These are phyloP conservation scores for Prunella himalayana DNA, from an alignment of 2,113 vertebrate species.

Conservation along the genomic window DNA sequence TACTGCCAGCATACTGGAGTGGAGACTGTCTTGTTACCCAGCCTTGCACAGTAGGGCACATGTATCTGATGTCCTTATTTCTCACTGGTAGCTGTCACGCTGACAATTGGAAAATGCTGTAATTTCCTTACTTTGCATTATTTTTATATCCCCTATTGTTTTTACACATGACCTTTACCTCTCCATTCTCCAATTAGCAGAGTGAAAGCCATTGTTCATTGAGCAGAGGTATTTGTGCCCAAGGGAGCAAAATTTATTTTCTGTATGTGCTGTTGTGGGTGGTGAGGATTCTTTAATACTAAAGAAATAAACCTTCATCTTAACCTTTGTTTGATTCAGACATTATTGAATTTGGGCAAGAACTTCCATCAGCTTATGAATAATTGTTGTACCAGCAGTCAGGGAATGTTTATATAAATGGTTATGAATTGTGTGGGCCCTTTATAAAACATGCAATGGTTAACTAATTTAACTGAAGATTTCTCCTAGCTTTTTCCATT, in stretches of 20 bases:
- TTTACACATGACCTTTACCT: conserved; percentile 68
- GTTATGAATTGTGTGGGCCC: background rate
- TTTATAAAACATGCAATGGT: background rate
- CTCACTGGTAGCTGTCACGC: conserved; percentile 46
- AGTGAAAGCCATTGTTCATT: conserved; percentile 61
- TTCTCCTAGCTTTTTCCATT: background rate
- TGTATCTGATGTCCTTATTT: conserved; percentile 35
- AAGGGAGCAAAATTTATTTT: conserved; percentile 51
- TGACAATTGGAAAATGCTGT: conserved; percentile 59
- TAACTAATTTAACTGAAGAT: conserved; percentile 2
- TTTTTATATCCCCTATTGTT: conserved; percentile 70
- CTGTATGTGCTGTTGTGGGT: background rate
- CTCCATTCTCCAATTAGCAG: conserved; percentile 63
- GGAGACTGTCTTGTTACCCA: conserved; percentile 40
- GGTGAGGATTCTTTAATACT: conserved; percentile 32
- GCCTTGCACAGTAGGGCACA: background rate
- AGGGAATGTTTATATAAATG: background rate
- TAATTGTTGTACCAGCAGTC: background rate
- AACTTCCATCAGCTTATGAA: conserved; percentile 10
- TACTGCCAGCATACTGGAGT: background rate
- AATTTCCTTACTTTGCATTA: conserved; percentile 65
- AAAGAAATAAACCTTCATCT: conserved; percentile 24
- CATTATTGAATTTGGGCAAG: conserved; percentile 4
- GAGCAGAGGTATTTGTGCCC: conserved; percentile 47
- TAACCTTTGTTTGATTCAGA: conserved; percentile 49